Evolutionary conservation across 2,797 vertebrate species (phyloP).

Genomic region (Sebastes minor): DNA sequence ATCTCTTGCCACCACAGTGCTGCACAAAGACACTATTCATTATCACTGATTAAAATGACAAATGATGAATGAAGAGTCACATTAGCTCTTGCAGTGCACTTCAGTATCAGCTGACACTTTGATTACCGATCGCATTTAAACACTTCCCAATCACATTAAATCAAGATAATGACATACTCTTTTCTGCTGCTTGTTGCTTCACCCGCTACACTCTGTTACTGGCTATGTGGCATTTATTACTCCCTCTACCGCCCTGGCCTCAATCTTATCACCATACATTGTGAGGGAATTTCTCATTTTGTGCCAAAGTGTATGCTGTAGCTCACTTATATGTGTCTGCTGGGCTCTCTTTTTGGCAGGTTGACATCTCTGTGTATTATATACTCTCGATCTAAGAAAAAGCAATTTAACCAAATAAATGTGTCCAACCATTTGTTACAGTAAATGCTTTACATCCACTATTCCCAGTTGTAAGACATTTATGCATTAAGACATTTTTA

Average conservation of each 20-base stretch:
- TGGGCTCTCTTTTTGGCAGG: background rate
- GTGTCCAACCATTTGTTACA: background rate
- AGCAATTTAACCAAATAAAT: background rate
- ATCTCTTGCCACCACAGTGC: background rate
- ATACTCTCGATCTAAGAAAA: background rate
- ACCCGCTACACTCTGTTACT: background rate
- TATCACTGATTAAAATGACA: conserved; percentile 8
- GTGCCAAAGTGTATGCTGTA: background rate
- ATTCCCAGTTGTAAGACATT: background rate
- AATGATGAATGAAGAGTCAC: conserved; percentile 1
- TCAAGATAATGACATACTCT: conserved; percentile 12
- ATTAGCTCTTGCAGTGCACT: background rate
- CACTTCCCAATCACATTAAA: conserved; percentile 32
- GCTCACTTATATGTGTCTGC: conserved; percentile 7
- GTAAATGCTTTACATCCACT: background rate
- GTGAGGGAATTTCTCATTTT: background rate
- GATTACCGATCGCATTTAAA: conserved; percentile 41
- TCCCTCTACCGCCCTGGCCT: background rate
- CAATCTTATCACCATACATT: background rate
- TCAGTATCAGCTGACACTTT: conserved; percentile 20
- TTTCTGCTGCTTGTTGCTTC: background rate
- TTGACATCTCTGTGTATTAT: background rate
- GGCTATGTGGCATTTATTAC: background rate
- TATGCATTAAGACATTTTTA: background rate
- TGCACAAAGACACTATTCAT: conserved; percentile 14